These are phyloP conservation scores for Heliconius hortense DNA, from an alignment of 2,888 invertebrate genomes.

Conservation along the genomic window DNA sequence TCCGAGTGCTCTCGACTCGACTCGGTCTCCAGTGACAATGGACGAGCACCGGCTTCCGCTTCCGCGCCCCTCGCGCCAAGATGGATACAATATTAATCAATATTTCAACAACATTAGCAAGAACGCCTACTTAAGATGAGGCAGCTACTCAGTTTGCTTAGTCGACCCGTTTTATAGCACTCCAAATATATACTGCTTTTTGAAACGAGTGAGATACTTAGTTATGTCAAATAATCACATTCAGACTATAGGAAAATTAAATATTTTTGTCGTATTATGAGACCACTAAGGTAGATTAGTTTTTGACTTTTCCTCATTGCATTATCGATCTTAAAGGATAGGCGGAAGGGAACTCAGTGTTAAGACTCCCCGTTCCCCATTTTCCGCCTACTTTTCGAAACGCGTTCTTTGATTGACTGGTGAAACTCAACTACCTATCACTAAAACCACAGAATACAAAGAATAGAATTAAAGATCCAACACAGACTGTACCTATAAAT, in stretches of 20 bases:
- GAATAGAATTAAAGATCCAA: no score
- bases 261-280: background rate
- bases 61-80: conserved; percentile 67
- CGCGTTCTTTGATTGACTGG: no score
- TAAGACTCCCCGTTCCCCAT: background rate
- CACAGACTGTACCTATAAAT: no score
- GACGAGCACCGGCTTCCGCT: conserved; percentile 59
- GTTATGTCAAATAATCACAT: background rate
- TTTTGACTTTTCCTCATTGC: background rate
- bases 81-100: conserved; percentile 83
- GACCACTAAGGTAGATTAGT: background rate
- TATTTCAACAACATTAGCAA: conserved; percentile 80
- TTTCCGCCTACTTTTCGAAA: background rate
- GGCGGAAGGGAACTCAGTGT: background rate
- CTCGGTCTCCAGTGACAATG: conserved; percentile 62
- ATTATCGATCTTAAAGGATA: background rate
- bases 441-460: no score
- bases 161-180: conserved; percentile 23
- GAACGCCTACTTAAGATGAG: conserved; percentile 65
- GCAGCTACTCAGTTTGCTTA: conserved; percentile 57
- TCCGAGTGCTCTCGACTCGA: conserved; percentile 41
- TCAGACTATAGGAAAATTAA: background rate
- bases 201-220: conserved; percentile 6
- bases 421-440: no score
- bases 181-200: conserved; percentile 18